phyloP scores from a whole-genome alignment of 2,888 invertebrate species.

The Phaedon cochleariae region DNA sequence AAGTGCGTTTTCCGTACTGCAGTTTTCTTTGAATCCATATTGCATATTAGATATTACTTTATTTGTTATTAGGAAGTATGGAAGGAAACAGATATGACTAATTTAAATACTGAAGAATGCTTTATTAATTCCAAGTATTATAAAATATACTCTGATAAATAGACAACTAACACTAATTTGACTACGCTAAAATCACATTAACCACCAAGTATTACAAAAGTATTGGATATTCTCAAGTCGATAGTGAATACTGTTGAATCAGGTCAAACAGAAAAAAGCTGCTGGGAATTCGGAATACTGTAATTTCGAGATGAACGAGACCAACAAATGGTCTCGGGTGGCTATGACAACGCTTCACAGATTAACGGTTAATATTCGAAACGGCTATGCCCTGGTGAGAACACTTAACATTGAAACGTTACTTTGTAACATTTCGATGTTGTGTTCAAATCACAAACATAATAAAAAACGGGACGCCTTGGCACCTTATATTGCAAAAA shows the following conservation, averaged over 20 bases:
- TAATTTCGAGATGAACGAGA: conserved; percentile 3
- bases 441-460: conserved; percentile 30
- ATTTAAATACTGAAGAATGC: conserved; percentile 18
- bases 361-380: conserved; percentile 16
- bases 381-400: conserved; percentile 26
- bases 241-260: conserved; percentile 22
- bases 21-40: no score
- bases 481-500: conserved; percentile 34
- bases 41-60: no score
- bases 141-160: conserved; percentile 32
- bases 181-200: conserved; percentile 33
- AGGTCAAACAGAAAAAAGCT: not conserved
- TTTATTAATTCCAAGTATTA: conserved; percentile 27
- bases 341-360: not conserved
- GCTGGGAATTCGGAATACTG: not conserved
- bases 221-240: not conserved
- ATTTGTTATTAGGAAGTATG: no score
- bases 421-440: conserved; percentile 28
- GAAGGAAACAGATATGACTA: not conserved
- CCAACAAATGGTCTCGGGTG: not conserved
- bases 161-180: conserved; percentile 24
- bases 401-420: conserved; percentile 18
- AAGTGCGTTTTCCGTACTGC: no score
- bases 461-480: conserved; percentile 26
- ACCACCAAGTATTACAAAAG: conserved; percentile 28